Percentiles rank a stretch among this genome's conserved stretches.
Evolutionary conservation across 1,140 invertebrate species (phyloP).

Genomic region (Drosophila azteca): DNA sequence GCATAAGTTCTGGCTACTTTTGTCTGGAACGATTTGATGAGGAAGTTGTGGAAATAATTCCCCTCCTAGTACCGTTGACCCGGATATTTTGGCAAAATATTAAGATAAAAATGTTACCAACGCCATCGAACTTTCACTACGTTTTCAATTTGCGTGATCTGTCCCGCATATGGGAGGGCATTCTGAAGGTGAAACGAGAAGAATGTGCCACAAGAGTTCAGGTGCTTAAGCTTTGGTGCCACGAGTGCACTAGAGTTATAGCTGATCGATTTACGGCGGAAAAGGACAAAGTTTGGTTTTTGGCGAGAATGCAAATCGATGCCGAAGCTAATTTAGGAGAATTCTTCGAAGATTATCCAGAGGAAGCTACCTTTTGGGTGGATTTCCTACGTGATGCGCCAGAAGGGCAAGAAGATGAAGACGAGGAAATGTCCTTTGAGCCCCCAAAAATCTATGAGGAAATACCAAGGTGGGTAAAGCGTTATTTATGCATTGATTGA

Average conservation of each 20-base stretch:
- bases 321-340: slow-evolving; percentile 85
- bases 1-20: slow-evolving; percentile 91
- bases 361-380: slow-evolving; percentile 89
- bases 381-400: slow-evolving; percentile 93
- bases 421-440: slow-evolving; percentile 91
- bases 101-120: slow-evolving; percentile 94
- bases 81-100: slow-evolving; percentile 92
- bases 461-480: slow-evolving; percentile 84
- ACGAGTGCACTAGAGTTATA: slow-evolving; percentile 93
- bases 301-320: slow-evolving; percentile 85
- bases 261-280: slow-evolving; percentile 90
- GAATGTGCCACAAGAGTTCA: slow-evolving; percentile 87
- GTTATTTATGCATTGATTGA: no score
- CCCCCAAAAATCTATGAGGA: slow-evolving; percentile 95
- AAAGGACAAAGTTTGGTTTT: slow-evolving; percentile 88
- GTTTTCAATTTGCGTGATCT: slow-evolving; percentile 95
- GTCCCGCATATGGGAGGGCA: slow-evolving; percentile 94
- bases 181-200: slow-evolving; percentile 87
- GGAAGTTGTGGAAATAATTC: slow-evolving; percentile 88
- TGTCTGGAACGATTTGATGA: slow-evolving; percentile 88
- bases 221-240: slow-evolving; percentile 89
- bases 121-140: slow-evolving; percentile 96
- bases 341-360: slow-evolving; percentile 85
- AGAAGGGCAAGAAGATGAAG: slow-evolving; percentile 92
- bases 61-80: slow-evolving; percentile 90